Conservation (phyloP, 2,888 invertebrate genomes). For the Autographa gamma region DNA sequence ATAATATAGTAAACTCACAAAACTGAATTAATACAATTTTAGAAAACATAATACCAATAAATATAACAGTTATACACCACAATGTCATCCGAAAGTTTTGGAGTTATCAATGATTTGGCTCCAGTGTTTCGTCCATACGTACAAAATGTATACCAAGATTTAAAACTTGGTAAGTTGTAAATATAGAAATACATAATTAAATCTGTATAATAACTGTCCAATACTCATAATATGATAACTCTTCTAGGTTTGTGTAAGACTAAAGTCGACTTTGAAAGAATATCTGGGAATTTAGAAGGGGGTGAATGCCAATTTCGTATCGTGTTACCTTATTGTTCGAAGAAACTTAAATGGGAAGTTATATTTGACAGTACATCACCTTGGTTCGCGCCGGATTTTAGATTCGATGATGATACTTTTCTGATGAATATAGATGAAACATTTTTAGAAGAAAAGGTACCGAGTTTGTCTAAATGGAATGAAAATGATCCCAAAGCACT, state of each 20-base stretch:
- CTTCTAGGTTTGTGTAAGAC: conserved; percentile 82
- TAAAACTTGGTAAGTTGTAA: conserved; percentile 77
- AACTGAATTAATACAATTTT: too few species aligned
- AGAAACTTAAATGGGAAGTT: conserved; percentile 91
- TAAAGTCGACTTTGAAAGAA: conserved; percentile 83
- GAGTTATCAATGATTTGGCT: conserved; percentile 76
- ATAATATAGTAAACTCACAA: too few species aligned
- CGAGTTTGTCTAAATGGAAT: conserved; percentile 91
- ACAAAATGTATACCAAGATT: conserved; percentile 81
- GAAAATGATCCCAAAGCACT: conserved; percentile 89
- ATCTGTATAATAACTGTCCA: background rate
- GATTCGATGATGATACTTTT: conserved; percentile 92
- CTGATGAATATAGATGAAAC: conserved; percentile 88
- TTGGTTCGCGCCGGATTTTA: conserved; percentile 92
- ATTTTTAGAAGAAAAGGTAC: conserved; percentile 85
- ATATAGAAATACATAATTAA: background rate
- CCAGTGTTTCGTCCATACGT: conserved; percentile 83
- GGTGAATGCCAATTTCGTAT: conserved; percentile 89
- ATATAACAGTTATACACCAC: conserved; percentile 17
- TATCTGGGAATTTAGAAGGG: conserved; percentile 72
- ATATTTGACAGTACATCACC: conserved; percentile 90
- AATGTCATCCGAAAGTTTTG: conserved; percentile 70
- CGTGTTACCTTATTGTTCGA: conserved; percentile 92
- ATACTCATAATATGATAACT: background rate
- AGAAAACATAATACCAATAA: background rate